Evolutionary conservation across 1,140 invertebrate species (phyloP).

Genomic region (Mycetomoellerius zeteki): DNA sequence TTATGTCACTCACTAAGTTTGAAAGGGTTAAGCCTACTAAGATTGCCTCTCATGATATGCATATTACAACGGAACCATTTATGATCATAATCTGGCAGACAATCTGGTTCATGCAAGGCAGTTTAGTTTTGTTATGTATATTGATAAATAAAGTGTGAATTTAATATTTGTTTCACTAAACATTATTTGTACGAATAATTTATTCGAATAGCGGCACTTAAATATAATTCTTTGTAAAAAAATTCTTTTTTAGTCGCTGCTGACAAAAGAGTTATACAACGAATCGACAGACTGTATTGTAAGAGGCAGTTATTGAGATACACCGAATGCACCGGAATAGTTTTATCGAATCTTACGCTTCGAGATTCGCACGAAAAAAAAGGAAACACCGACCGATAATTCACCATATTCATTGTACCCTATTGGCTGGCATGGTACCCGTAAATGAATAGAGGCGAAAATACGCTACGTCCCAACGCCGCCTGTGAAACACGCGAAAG

Average conservation of each 20-base stretch:
- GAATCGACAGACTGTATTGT: background rate
- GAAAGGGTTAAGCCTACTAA: slow-evolving; percentile 39
- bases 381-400: slow-evolving; percentile 46
- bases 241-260: background rate
- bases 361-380: slow-evolving; percentile 27
- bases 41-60: slow-evolving; percentile 34
- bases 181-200: background rate
- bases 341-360: slow-evolving; percentile 51
- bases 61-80: slow-evolving; percentile 51
- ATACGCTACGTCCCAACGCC: slow-evolving; percentile 22
- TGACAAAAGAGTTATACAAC: slow-evolving; percentile 26
- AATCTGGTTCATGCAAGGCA: background rate
- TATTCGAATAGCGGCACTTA: background rate
- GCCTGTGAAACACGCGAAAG: slow-evolving; percentile 50
- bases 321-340: background rate
- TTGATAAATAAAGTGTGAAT: slow-evolving; percentile 16
- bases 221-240: background rate
- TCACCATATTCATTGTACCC: slow-evolving; percentile 49
- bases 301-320: slow-evolving; percentile 4
- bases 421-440: slow-evolving; percentile 46
- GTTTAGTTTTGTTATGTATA: slow-evolving; percentile 20
- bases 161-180: background rate
- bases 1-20: slow-evolving; percentile 32
- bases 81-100: slow-evolving; percentile 42
- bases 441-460: slow-evolving; percentile 58